Evolutionary conservation across 92 coral and sea anemone genomes (phyloP).

Genomic region (Actinostola sp.): DNA sequence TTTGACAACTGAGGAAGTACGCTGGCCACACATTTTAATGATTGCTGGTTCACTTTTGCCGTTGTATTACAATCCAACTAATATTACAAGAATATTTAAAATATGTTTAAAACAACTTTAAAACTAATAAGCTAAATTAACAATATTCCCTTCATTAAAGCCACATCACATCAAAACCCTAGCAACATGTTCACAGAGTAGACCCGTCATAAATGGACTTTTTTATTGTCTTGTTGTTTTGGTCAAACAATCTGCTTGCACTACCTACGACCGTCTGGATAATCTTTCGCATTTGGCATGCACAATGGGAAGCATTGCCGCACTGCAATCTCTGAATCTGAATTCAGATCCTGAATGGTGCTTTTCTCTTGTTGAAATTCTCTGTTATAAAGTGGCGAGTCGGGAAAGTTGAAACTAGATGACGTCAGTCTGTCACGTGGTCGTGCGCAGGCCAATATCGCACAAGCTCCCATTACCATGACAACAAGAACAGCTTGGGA

Average conservation of each 20-base stretch:
- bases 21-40: no score
- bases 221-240: background rate
- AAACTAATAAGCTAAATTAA: no score
- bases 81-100: no score
- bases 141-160: no score
- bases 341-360: background rate
- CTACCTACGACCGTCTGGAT: background rate
- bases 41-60: no score
- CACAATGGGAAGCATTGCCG: conserved; percentile 17
- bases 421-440: background rate
- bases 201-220: background rate
- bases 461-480: background rate
- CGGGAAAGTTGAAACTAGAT: background rate
- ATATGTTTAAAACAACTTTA: no score
- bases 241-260: background rate
- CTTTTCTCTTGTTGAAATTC: background rate
- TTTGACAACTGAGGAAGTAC: no score
- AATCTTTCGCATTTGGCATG: background rate
- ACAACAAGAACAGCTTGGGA: conserved; percentile 4
- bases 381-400: background rate
- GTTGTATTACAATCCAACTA: no score
- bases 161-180: no score
- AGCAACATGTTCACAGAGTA: no score
- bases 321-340: background rate
- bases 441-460: background rate